These are phyloP conservation scores for Spilogale gracilis DNA, from an alignment of 2,113 vertebrate genomes.

Conservation along the genomic window DNA sequence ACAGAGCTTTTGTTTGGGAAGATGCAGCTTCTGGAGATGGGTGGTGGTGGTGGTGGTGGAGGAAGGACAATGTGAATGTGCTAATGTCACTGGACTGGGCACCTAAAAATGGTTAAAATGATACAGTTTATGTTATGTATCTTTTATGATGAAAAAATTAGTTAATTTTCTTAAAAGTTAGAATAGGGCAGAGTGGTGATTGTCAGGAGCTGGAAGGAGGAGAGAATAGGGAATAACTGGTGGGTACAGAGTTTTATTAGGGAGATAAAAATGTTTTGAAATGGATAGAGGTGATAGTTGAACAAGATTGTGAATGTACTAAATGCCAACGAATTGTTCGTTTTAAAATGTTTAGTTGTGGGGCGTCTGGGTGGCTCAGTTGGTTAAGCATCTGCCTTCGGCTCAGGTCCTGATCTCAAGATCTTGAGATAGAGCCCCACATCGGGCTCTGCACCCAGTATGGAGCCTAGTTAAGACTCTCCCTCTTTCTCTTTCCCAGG, in stretches of 20 bases:
- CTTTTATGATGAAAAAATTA: slow-evolving; percentile 16
- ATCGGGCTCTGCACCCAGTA: neutral
- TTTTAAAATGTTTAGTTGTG: neutral
- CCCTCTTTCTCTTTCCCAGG: neutral
- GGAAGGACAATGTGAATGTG: neutral
- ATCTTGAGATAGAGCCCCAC: neutral
- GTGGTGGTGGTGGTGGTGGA: neutral
- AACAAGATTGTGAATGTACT: neutral
- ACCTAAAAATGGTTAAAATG: neutral
- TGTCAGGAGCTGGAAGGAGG: neutral
- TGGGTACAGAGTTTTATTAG: neutral
- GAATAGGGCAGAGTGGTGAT: neutral
- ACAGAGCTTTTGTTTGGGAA: neutral
- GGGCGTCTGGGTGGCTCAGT: neutral
- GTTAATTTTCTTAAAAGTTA: neutral
- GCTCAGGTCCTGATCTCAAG: neutral
- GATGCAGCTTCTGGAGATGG: neutral
- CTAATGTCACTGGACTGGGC: neutral
- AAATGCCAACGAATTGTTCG: neutral
- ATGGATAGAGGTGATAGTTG: neutral
- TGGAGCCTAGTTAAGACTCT: neutral
- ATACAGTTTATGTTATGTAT: neutral
- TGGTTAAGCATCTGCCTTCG: neutral
- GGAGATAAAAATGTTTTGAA: neutral
- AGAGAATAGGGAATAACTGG: neutral